Evolutionary conservation across 1,140 invertebrate species (phyloP).

Genomic region (Rhopalosiphum padi): DNA sequence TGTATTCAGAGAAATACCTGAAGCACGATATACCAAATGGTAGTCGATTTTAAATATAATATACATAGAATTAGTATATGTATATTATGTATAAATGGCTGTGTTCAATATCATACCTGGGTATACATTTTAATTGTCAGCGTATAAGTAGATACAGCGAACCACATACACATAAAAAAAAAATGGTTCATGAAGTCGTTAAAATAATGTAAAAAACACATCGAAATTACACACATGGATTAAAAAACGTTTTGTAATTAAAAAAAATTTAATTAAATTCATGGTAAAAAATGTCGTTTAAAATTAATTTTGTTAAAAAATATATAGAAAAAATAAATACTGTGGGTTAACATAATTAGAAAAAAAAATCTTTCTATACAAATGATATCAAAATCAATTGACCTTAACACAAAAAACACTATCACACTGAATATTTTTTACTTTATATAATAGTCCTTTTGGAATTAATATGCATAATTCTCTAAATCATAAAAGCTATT

Average conservation of each 20-base stretch:
- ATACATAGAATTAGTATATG: neutral
- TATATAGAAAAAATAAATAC: neutral
- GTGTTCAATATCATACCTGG: neutral
- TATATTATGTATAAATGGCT: neutral
- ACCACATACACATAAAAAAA: neutral
- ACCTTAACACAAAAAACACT: neutral
- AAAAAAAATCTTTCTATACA: neutral
- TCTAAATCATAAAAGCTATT: neutral
- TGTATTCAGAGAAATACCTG: neutral
- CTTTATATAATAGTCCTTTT: neutral
- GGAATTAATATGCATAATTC: neutral
- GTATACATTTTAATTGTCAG: neutral
- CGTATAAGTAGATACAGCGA: neutral
- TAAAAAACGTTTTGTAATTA: neutral
- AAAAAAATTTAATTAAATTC: neutral
- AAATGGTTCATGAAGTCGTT: neutral
- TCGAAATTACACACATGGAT: neutral
- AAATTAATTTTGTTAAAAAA: neutral
- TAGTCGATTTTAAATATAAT: neutral
- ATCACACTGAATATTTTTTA: neutral
- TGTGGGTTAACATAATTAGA: neutral
- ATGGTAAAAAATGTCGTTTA: neutral
- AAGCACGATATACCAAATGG: neutral
- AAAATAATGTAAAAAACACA: neutral
- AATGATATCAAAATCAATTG: neutral